phyloP scores from a whole-genome alignment of 2,797 vertebrate species.

The Masticophis lateralis region DNA sequence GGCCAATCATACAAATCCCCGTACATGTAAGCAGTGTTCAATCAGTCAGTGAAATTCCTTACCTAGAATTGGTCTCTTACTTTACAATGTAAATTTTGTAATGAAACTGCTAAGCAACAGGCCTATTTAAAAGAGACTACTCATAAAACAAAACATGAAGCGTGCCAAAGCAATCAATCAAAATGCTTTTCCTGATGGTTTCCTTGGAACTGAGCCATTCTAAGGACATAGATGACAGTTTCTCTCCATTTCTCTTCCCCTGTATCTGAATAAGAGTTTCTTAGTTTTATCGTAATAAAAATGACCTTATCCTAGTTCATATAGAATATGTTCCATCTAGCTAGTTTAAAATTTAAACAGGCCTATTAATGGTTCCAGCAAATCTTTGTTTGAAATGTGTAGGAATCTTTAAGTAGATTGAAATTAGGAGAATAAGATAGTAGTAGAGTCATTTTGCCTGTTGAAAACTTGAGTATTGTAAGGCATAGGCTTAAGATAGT shows the following conservation, averaged over 20 bases:
- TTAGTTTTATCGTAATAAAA: constrained; percentile 44
- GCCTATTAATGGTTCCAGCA: background rate
- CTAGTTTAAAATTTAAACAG: constrained; percentile 62
- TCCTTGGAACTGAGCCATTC: constrained; percentile 36
- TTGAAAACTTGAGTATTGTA: constrained; percentile 2
- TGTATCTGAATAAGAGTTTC: constrained; percentile 1
- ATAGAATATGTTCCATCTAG: constrained; percentile 43
- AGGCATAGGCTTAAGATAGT: constrained; percentile 23
- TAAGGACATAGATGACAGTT: constrained; percentile 36
- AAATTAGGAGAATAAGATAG: constrained; percentile 44
- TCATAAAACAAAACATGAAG: constrained; percentile 28
- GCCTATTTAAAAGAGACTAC: constrained; percentile 5
- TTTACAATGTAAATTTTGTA: constrained; percentile 50
- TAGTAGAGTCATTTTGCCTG: constrained; percentile 35
- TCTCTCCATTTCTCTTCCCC: background rate
- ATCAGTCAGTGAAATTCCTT: constrained; percentile 45
- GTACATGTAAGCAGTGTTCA: constrained; percentile 10
- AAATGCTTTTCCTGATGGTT: constrained; percentile 49
- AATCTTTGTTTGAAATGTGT: constrained; percentile 46
- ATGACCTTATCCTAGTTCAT: constrained; percentile 33
- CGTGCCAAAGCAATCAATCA: constrained; percentile 37
- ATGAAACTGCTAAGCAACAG: constrained; percentile 48
- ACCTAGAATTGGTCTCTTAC: constrained; percentile 37
- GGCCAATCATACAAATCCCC: constrained; percentile 28
- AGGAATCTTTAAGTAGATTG: constrained; percentile 47